A percentile compares a stretch with the other conserved stretches of the same genome.
Evolutionary conservation across 2,888 invertebrate genomes (phyloP).

Genomic region (Quadroppia sp.): DNA sequence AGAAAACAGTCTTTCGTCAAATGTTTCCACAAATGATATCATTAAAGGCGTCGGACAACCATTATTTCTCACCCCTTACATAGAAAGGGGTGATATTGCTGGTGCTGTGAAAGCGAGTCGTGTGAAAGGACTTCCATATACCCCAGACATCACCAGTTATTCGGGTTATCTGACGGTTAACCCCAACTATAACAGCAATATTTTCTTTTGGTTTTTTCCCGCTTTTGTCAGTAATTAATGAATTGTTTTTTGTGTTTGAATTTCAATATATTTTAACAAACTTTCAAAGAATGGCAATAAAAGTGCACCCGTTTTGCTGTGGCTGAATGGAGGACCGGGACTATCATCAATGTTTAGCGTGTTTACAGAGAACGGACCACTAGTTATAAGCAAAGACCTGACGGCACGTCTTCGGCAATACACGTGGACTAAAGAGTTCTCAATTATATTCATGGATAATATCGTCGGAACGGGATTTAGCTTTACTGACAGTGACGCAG

Average conservation of each 20-base stretch:
- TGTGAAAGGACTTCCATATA: constrained; percentile 50
- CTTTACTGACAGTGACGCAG: constrained; percentile 67
- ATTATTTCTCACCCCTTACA: constrained; percentile 68
- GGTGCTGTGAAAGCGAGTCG: constrained; percentile 58
- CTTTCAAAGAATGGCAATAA: constrained; percentile 48
- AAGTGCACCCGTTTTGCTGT: constrained; percentile 52
- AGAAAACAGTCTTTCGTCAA: too few relatives aligned
- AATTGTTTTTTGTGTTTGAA: not conserved
- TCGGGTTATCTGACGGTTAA: constrained; percentile 82
- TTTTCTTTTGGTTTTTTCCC: too few relatives aligned
- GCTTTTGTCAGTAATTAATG: too few relatives aligned
- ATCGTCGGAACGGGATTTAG: constrained; percentile 90
- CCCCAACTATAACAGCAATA: constrained; percentile 68
- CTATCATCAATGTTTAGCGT: constrained; percentile 54
- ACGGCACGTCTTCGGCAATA: constrained; percentile 62
- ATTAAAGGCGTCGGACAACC: constrained; percentile 16
- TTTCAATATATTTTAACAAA: too few relatives aligned
- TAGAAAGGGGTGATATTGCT: constrained; percentile 66
- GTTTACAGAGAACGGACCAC: constrained; percentile 74
- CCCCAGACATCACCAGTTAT: constrained; percentile 62
- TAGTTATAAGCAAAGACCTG: constrained; percentile 58
- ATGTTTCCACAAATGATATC: too few relatives aligned
- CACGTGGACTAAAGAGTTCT: constrained; percentile 73
- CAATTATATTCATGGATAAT: constrained; percentile 83
- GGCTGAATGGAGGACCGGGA: too few relatives aligned